Percentiles rank a stretch among this genome's conserved stretches.
Evolutionary conservation across 2,888 invertebrate species (phyloP).

Genomic region (Alviniconcha strummeri): DNA sequence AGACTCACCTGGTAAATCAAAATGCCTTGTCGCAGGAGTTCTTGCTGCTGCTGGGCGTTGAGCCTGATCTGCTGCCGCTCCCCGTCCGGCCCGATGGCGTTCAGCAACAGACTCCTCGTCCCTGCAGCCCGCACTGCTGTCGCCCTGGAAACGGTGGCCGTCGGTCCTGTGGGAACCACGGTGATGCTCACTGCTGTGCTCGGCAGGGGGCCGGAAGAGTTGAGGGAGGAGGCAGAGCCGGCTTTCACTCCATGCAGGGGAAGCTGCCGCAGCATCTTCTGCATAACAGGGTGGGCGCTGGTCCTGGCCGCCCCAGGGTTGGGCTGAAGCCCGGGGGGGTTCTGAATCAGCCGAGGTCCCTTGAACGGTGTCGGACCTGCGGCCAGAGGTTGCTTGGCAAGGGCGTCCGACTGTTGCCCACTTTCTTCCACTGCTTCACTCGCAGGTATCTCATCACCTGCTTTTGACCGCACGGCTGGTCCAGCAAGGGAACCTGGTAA

Average conservation of each 20-base stretch:
- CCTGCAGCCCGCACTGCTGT: background rate
- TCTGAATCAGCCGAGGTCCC: slow-evolving; percentile 39
- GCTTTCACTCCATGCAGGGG: background rate
- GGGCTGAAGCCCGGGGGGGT: slow-evolving; percentile 31
- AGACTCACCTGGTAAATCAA: background rate
- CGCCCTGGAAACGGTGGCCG: background rate
- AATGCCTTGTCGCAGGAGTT: background rate
- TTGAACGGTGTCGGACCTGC: background rate
- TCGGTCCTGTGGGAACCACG: background rate
- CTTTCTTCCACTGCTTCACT: too few relatives aligned
- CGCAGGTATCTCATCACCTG: too few relatives aligned
- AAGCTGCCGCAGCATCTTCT: slow-evolving; percentile 45
- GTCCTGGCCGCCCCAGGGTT: background rate
- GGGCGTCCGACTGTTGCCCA: too few relatives aligned
- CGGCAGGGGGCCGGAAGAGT: too few relatives aligned
- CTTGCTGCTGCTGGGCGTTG: background rate
- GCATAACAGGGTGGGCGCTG: slow-evolving; percentile 54
- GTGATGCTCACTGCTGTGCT: background rate
- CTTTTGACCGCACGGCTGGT: too few relatives aligned
- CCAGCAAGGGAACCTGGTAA: too few relatives aligned
- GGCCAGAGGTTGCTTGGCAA: too few relatives aligned
- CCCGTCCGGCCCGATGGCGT: background rate
- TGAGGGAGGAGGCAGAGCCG: background rate
- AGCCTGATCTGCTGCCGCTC: slow-evolving; percentile 1
- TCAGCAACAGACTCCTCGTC: background rate